Evolutionary conservation across 2,113 vertebrate genomes (phyloP).

Genomic region (Cynoglossus semilaevis): DNA sequence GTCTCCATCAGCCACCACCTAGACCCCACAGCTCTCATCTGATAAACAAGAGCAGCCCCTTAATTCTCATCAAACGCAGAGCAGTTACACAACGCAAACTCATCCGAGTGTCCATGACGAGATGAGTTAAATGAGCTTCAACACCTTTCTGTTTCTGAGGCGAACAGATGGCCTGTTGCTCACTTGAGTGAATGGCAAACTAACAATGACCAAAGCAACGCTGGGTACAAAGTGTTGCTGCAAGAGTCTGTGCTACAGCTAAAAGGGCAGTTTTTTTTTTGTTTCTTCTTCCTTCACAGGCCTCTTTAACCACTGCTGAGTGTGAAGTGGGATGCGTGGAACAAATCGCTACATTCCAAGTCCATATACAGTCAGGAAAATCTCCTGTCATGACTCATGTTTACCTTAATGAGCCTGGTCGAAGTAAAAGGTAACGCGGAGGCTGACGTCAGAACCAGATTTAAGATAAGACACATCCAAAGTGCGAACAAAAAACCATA

Average conservation of each 20-base stretch:
- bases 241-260: slow-evolving; percentile 8
- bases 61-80: slow-evolving; percentile 13
- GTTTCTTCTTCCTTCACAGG: neutral
- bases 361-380: slow-evolving; percentile 52
- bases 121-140: slow-evolving; percentile 19
- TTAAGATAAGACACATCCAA: neutral
- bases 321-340: slow-evolving; percentile 33
- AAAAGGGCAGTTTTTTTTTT: slow-evolving; percentile 3
- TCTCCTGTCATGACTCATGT: slow-evolving; percentile 23
- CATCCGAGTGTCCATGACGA: slow-evolving; percentile 9
- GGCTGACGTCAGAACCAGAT: slow-evolving; percentile 5
- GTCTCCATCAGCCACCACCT: slow-evolving; percentile 32
- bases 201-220: slow-evolving; percentile 9
- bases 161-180: slow-evolving; percentile 38
- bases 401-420: slow-evolving; percentile 35
- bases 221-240: slow-evolving; percentile 12
- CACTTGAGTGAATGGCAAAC: slow-evolving; percentile 20
- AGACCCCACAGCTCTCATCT: slow-evolving; percentile 28
- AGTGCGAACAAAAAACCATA: neutral
- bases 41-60: slow-evolving; percentile 31
- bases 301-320: slow-evolving; percentile 2
- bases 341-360: slow-evolving; percentile 54
- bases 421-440: slow-evolving; percentile 20
- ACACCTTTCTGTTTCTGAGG: slow-evolving; percentile 22
- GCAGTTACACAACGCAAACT: slow-evolving; percentile 12